Conservation (phyloP, 1,140 invertebrate species). For the Brachionus sp. region DNA sequence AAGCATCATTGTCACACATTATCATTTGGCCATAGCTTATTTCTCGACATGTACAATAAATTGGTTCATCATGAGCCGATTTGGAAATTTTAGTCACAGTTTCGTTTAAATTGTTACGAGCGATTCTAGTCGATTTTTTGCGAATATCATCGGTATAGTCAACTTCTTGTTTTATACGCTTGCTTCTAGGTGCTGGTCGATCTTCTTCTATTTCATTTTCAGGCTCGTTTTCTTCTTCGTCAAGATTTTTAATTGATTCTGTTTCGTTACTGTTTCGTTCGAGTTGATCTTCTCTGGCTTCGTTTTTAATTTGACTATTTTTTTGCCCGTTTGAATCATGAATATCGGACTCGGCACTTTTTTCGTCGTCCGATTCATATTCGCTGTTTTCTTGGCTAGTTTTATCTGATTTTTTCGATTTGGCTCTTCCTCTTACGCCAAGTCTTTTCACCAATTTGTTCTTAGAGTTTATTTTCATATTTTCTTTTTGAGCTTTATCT, state of each 20-base stretch:
- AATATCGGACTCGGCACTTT: not conserved
- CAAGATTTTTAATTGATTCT: slow-evolving; percentile 31
- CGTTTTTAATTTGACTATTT: not conserved
- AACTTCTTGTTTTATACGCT: slow-evolving; percentile 20
- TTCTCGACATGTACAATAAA: slow-evolving; percentile 32
- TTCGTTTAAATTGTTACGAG: not conserved
- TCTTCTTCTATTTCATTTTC: not conserved
- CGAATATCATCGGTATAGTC: not conserved
- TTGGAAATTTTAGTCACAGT: not conserved
- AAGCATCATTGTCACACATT: slow-evolving; percentile 47
- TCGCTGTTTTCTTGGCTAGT: not conserved
- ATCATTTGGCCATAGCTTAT: slow-evolving; percentile 46
- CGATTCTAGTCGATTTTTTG: slow-evolving; percentile 12
- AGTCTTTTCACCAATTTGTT: not conserved
- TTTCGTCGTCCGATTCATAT: slow-evolving; percentile 4
- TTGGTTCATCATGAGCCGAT: slow-evolving; percentile 16
- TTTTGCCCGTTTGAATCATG: not conserved
- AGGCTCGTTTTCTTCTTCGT: slow-evolving; percentile 20
- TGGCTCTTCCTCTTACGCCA: not conserved
- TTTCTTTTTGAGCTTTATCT: slow-evolving; percentile 1
- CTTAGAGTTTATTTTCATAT: slow-evolving; percentile 20
- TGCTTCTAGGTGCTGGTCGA: not conserved
- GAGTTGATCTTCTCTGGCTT: not conserved
- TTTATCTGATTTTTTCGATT: not conserved
- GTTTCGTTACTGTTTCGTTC: slow-evolving; percentile 45